Evolutionary conservation across 1,140 invertebrate species (phyloP), one percentile per base, ranked within the genome.

Genomic region (Camponotus vicinus): DNA sequence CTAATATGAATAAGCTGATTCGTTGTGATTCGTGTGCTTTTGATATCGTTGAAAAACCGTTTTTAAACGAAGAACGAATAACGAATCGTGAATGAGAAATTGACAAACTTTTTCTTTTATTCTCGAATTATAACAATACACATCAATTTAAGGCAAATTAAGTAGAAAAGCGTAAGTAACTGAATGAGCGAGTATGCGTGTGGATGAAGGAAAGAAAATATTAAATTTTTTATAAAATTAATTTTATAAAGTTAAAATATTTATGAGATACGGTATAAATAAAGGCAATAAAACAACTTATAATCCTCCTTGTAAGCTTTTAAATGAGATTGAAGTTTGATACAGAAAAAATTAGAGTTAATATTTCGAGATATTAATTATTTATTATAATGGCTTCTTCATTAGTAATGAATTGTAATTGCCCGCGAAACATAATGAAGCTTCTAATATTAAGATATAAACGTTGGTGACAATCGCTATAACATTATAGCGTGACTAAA

Each of bases 241-340:
- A 78, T 49, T 7, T 78, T 45, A 7, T 15, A 15, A 49, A 78
- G 42, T 66, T 37, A 64, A 78, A 78, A 64, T 66, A 66, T 78
- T 66, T 61, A n/a, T 42, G 27, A 21, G 76, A 15, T 42, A 32
- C 40, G 21, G 5, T 40, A 40, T 27, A 7, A 57, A 27, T 27
- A 27, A 27, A 27, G 27, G 34, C 13, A 59, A 75, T 75, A 59
- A 75, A 75, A 40, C 34, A 40, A 40, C 52, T 75, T 45, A 45
- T 59, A 75, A 75, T 59, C 13, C 4, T 11, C 7, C 0, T 34
- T 21, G n/a, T 61, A 63, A 77, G 32, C 57, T 45, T 61, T 40
- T 63, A 77, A 77, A 18, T 61, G 42, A 61, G 37, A 8, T 32
- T 40, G 9, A 73, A 27, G 63, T 63, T 63, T 77, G 40, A 63